Evolutionary conservation across 1,140 invertebrate species (phyloP).

Genomic region (Lordiphosa stackelbergi): DNA sequence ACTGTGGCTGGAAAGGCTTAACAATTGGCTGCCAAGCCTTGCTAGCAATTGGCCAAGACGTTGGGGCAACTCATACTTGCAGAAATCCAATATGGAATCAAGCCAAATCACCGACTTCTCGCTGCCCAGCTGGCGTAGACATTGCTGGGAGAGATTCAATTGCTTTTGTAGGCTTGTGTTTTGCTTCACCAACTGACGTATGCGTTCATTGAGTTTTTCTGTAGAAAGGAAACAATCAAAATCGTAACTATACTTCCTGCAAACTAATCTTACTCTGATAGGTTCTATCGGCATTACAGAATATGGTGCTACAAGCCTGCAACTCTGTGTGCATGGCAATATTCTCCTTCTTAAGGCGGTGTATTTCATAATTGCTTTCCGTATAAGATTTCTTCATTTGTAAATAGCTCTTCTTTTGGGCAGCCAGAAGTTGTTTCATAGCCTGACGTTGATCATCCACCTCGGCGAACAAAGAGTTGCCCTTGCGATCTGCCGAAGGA

Average conservation of each 20-base stretch:
- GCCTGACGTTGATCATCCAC: conserved; percentile 78
- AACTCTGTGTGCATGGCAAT: conserved; percentile 70
- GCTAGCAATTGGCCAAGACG: conserved; percentile 41
- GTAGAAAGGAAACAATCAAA: background rate
- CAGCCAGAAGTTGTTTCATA: conserved; percentile 73
- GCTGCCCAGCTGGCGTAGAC: conserved; percentile 59
- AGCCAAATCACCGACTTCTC: conserved; percentile 69
- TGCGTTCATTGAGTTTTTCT: conserved; percentile 73
- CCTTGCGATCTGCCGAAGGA: conserved; percentile 66
- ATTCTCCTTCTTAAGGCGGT: conserved; percentile 76
- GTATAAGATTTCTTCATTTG: conserved; percentile 76
- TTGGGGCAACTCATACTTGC: conserved; percentile 72
- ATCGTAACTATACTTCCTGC: background rate
- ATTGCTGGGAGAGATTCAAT: conserved; percentile 52
- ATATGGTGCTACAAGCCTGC: conserved; percentile 67
- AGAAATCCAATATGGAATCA: conserved; percentile 75
- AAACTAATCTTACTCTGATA: conserved; percentile 53
- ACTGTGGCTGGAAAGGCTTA: conserved; percentile 44
- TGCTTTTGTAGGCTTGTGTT: conserved; percentile 58
- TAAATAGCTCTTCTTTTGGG: conserved; percentile 74
- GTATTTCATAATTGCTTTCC: conserved; percentile 77
- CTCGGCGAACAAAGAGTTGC: conserved; percentile 80
- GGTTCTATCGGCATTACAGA: conserved; percentile 67
- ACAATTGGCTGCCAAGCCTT: conserved; percentile 42
- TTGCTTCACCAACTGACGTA: conserved; percentile 50